Evolutionary conservation across 1,140 invertebrate genomes (phyloP).

Genomic region (Grapholita molesta): DNA sequence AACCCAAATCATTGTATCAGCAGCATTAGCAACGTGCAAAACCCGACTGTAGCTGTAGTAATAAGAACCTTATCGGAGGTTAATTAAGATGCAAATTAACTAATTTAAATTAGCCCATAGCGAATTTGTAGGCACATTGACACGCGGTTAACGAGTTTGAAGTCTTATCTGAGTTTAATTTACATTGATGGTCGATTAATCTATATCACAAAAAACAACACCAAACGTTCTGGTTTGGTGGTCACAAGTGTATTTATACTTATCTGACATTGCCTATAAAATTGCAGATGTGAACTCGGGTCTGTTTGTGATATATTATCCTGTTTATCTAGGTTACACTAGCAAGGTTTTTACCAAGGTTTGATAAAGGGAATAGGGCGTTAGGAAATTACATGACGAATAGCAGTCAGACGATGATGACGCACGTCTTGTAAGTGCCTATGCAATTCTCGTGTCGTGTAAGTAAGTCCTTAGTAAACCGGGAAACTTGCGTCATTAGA

Average conservation of each 20-base stretch:
- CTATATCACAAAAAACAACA: neutral
- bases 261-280: neutral
- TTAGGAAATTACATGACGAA: neutral
- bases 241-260: neutral
- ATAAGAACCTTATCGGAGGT: neutral
- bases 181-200: neutral
- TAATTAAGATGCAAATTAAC: neutral
- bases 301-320: neutral
- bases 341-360: neutral
- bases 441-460: neutral
- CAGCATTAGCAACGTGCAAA: neutral
- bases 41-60: neutral
- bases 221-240: neutral
- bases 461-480: neutral
- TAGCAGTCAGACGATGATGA: neutral
- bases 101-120: neutral
- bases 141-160: neutral
- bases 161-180: neutral
- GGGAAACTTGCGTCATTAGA: neutral
- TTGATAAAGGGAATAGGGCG: neutral
- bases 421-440: neutral
- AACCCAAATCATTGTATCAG: neutral
- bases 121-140: neutral
- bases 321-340: neutral
- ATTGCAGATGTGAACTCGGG: neutral